Base-by-base conservation (phyloP, 2,113 vertebrate species). In the Neogobius melanostomus region DNA sequence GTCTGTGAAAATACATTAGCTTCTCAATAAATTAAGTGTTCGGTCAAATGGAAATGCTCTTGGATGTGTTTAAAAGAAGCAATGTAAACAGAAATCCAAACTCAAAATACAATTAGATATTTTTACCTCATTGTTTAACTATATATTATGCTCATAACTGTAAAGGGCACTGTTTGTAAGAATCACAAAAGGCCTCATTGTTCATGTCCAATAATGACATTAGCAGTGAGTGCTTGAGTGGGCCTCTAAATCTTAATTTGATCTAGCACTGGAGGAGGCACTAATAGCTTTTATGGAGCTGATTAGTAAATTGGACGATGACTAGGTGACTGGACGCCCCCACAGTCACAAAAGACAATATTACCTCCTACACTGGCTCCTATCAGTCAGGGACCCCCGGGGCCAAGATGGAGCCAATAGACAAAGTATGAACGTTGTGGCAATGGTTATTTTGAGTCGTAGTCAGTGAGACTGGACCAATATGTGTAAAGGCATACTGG, bases 221-320 rank as follows among this genome's bases (percentile, higher is more conserved):
- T 50, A 86, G 81, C 78, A 77, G 56, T 56, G 76, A 68, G 59
- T 3, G 64, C 76, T 70, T 68, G 63, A 78, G 71, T 49, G 81
- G 53, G 54, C 82, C 46, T 74, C 69, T 74, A 54, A 77, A 82
- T 85, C 74, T 59, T 85, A 66, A 85, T 83, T 61, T 71, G 77
- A 81, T 85, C 64, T 43, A 66, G 63, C 61, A 57, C 36, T 64
- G 69, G 46, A 47, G 52, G 72, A 79, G 69, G 36, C 65, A 52
- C 76, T 79, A 69, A 82, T 80, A 77, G 82, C 79, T 80, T 78
- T 70, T 62, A 73, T 74, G 65, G 54, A 71, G 46, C 67, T 68
- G 82, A 85, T 83, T 75, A 82, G 77, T 75, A 75, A 79, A 85
- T 72, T 73, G 42, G 59, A 81, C 16, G 71, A 67, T 66, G 73